phyloP scores from a whole-genome alignment of 1,140 invertebrate species.

The Drosophila asahinai region DNA sequence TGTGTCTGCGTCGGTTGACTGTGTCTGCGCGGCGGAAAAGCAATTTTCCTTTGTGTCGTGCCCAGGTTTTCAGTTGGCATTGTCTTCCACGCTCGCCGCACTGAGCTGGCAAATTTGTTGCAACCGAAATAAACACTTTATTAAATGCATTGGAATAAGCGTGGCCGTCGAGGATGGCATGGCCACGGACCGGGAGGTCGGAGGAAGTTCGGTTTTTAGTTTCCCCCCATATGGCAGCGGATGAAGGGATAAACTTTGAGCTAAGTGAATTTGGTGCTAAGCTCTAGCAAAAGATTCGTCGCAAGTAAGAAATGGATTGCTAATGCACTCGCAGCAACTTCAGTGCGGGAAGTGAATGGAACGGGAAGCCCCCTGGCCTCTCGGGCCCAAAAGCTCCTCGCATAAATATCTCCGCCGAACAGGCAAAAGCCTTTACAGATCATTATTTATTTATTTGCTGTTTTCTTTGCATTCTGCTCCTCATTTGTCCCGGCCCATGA shows the following conservation, averaged over 20 bases:
- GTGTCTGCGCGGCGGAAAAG: conserved; percentile 74
- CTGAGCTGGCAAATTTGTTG: conserved; percentile 82
- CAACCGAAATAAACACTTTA: conserved; percentile 83
- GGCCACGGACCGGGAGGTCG: not conserved
- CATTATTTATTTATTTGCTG: conserved; percentile 57
- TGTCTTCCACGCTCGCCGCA: conserved; percentile 65
- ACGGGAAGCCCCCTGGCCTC: not conserved
- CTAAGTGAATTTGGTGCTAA: conserved; percentile 80
- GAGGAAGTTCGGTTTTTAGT: conserved; percentile 7
- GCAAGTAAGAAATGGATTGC: conserved; percentile 33
- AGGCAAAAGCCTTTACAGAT: conserved; percentile 52
- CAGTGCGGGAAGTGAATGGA: not conserved
- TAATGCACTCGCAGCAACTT: conserved; percentile 26
- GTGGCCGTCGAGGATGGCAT: conserved; percentile 19
- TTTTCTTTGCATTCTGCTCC: conserved; percentile 35
- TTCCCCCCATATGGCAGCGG: conserved; percentile 37
- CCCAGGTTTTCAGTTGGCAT: conserved; percentile 73
- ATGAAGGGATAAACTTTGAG: conserved; percentile 44
- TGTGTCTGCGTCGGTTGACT: conserved; percentile 13
- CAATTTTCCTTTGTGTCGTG: conserved; percentile 83
- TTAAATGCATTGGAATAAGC: conserved; percentile 82
- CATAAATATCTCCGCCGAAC: conserved; percentile 51
- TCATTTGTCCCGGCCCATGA: conserved; percentile 14
- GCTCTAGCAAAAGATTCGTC: conserved; percentile 45
- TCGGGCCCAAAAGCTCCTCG: conserved; percentile 1